Evolutionary conservation across 2,113 vertebrate species (phyloP).

Genomic region (Chaenocephalus aceratus): DNA sequence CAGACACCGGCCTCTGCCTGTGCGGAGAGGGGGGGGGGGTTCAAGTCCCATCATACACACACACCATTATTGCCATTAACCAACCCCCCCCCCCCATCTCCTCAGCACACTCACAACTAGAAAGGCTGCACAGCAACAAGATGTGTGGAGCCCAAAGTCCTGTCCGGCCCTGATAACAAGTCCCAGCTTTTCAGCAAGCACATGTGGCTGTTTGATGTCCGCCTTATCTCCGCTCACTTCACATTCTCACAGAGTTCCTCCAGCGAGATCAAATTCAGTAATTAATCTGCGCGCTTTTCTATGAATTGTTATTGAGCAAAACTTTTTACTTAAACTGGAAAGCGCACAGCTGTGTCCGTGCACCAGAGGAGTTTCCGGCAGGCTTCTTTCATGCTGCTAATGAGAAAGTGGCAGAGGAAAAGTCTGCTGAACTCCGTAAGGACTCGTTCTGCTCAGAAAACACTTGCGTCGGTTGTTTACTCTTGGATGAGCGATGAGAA

Average conservation of each 20-base stretch:
- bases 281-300: constrained; percentile 79
- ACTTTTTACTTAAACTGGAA: constrained; percentile 73
- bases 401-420: constrained; percentile 69
- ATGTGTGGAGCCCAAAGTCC: constrained; percentile 80
- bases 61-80: constrained; percentile 63
- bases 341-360: constrained; percentile 52
- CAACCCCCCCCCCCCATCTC: constrained; percentile 62
- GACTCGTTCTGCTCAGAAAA: constrained; percentile 57
- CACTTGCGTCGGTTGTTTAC: constrained; percentile 30
- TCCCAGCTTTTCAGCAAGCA: constrained; percentile 88
- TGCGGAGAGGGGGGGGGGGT: constrained; percentile 49
- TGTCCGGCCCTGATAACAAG: constrained; percentile 90
- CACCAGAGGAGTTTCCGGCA: constrained; percentile 55
- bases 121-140: constrained; percentile 81
- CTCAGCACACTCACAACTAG: constrained; percentile 67
- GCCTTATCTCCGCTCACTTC: constrained; percentile 83
- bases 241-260: constrained; percentile 77
- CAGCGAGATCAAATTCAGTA: constrained; percentile 79
- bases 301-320: constrained; percentile 67
- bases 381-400: constrained; percentile 71
- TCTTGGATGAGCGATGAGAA: constrained; percentile 24
- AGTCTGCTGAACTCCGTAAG: constrained; percentile 42
- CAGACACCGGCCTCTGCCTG: constrained; percentile 70
- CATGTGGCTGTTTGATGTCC: constrained; percentile 90
- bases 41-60: constrained; percentile 59